Percentiles rank a stretch among this genome's conserved stretches.
Conservation (phyloP, 2,888 invertebrate genomes). For the Latheticus oryzae region DNA sequence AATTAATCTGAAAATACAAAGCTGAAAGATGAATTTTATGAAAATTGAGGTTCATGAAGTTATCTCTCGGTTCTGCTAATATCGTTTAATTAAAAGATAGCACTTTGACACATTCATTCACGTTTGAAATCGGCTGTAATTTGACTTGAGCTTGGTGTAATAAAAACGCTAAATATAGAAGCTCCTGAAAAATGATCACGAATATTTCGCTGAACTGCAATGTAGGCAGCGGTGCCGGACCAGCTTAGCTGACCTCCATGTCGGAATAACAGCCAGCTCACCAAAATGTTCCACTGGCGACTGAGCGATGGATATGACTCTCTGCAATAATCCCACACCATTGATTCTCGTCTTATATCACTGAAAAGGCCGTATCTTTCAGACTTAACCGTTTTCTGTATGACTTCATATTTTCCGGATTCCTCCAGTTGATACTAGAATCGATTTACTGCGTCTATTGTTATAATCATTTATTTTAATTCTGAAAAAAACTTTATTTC, state of each 20-base stretch:
- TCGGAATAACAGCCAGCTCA: conserved; percentile 30
- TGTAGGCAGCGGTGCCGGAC: conserved; percentile 38
- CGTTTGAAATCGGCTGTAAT: conserved; percentile 38
- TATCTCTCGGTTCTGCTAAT: conserved; percentile 38
- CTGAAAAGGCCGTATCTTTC: conserved; percentile 32
- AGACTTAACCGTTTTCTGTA: conserved; percentile 30
- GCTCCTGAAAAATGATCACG: conserved; percentile 40
- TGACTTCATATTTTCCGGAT: conserved; percentile 27
- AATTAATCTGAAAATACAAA: too few species aligned
- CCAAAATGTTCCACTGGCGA: conserved; percentile 35
- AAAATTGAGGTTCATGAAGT: conserved; percentile 35
- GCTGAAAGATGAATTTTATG: too few species aligned
- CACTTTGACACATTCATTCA: conserved; percentile 41
- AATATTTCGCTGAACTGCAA: conserved; percentile 41
- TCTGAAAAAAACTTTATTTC: too few species aligned
- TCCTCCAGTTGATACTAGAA: not conserved
- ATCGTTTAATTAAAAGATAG: conserved; percentile 42
- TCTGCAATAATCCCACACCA: conserved; percentile 39
- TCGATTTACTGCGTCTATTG: too few species aligned
- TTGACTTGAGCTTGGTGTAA: conserved; percentile 38
- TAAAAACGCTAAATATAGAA: conserved; percentile 41
- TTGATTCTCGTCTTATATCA: conserved; percentile 43
- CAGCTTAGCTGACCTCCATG: conserved; percentile 40
- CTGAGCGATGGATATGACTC: conserved; percentile 40
- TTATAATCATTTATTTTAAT: too few species aligned